A percentile compares a stretch with the other conserved stretches of the same genome.
These are phyloP conservation scores for Camponotus pennsylvanicus DNA, from an alignment of 1,140 invertebrate species.

Conservation along the genomic window DNA sequence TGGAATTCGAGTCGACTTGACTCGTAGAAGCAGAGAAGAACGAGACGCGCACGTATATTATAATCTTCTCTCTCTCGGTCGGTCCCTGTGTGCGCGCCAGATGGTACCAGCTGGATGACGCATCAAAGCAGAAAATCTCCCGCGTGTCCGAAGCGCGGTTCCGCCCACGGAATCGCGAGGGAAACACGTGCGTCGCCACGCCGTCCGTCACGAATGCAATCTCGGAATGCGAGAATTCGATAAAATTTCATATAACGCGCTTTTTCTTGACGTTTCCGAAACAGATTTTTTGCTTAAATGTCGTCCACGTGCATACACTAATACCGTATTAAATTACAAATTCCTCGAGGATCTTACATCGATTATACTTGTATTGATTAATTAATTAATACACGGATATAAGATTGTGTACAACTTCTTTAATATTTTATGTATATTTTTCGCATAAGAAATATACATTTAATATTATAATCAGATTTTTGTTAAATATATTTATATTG, in stretches of 20 bases:
- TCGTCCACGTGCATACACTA: background rate
- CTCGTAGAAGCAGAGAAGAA: background rate
- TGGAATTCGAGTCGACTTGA: constrained; percentile 42
- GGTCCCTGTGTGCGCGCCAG: constrained; percentile 73
- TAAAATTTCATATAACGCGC: constrained; percentile 6
- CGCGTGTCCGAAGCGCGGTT: constrained; percentile 66
- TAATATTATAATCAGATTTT: background rate
- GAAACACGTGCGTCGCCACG: constrained; percentile 36
- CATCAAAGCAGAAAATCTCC: constrained; percentile 72
- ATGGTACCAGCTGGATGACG: constrained; percentile 77
- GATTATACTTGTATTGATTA: background rate
- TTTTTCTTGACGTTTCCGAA: background rate
- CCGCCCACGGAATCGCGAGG: constrained; percentile 66
- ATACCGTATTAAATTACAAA: constrained; percentile 23
- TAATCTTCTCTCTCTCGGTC: constrained; percentile 65
- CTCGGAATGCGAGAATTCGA: constrained; percentile 31
- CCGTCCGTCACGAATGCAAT: constrained; percentile 5
- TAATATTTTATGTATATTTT: background rate
- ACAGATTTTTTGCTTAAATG: background rate
- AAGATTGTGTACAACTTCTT: background rate
- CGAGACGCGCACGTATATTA: constrained; percentile 48
- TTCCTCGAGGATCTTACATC: background rate
- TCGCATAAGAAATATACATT: background rate
- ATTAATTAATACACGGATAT: background rate
- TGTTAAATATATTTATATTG: background rate